Conservation (phyloP, 64 coral and sea anemone species). For the Montipora efflorescens region DNA sequence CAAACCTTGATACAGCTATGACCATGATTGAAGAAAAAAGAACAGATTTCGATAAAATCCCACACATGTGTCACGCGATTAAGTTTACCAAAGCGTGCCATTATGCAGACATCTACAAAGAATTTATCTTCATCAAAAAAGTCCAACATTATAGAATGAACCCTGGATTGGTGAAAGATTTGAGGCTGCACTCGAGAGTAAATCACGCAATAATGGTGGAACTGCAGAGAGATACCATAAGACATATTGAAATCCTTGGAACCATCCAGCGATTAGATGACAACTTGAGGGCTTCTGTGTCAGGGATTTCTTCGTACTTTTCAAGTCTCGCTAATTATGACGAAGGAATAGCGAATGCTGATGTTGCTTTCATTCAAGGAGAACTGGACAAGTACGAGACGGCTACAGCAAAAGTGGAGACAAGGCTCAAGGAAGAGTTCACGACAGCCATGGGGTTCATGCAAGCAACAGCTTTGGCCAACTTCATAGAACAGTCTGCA, state of each 20-base stretch:
- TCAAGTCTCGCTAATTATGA: no score
- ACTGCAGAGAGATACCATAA: background rate
- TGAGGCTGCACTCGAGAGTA: background rate
- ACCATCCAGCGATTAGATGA: constrained; percentile 9
- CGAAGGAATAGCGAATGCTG: no score
- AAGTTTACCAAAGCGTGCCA: no score
- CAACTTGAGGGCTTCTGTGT: no score
- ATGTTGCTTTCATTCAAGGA: no score
- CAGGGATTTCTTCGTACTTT: no score
- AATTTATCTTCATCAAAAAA: background rate
- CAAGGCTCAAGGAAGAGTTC: background rate
- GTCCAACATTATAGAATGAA: no score
- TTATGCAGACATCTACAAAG: no score
- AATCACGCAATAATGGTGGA: constrained; percentile 18
- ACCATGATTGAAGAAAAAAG: constrained; percentile 24
- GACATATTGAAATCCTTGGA: constrained; percentile 29
- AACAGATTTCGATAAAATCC: background rate
- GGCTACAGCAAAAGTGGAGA: background rate
- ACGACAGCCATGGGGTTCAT: background rate
- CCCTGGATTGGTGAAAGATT: no score
- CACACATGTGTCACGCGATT: background rate
- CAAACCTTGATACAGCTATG: background rate
- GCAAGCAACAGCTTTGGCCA: background rate
- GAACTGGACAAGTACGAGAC: no score
- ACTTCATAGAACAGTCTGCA: background rate